phyloP scores from a whole-genome alignment of 2,113 vertebrate genomes.

The Calypte anna region DNA sequence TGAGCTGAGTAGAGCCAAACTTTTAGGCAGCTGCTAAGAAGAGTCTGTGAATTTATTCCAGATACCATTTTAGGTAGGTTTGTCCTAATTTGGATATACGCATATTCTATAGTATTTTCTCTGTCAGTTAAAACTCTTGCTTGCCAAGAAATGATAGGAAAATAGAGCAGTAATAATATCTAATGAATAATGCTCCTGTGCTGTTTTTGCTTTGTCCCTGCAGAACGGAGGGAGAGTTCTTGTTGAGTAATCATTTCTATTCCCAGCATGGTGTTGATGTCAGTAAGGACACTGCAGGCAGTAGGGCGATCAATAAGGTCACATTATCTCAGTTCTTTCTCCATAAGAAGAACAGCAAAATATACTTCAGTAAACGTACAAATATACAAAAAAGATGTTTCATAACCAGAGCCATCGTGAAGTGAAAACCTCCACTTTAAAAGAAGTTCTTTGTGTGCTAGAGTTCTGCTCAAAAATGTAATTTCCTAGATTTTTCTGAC shows the following conservation, averaged over 20 bases:
- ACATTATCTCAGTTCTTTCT: background rate
- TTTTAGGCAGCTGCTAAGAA: background rate
- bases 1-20: background rate
- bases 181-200: background rate
- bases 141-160: background rate
- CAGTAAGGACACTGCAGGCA: slow-evolving; percentile 41
- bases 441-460: background rate
- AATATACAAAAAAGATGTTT: background rate
- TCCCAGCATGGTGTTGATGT: background rate
- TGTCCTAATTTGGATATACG: background rate
- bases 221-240: background rate
- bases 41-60: background rate
- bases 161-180: background rate
- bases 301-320: background rate
- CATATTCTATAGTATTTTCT: background rate
- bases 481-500: background rate
- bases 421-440: background rate
- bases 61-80: background rate
- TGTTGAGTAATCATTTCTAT: slow-evolving; percentile 50
- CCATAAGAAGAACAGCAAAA: background rate
- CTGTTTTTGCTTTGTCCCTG: background rate
- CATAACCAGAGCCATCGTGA: background rate
- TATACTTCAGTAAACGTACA: background rate
- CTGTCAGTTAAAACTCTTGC: background rate
- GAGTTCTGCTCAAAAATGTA: background rate